Evolutionary conservation across 2,888 invertebrate genomes (phyloP), one percentile per base, ranked within the genome.

Genomic region (Diaprepes abbreviatus): DNA sequence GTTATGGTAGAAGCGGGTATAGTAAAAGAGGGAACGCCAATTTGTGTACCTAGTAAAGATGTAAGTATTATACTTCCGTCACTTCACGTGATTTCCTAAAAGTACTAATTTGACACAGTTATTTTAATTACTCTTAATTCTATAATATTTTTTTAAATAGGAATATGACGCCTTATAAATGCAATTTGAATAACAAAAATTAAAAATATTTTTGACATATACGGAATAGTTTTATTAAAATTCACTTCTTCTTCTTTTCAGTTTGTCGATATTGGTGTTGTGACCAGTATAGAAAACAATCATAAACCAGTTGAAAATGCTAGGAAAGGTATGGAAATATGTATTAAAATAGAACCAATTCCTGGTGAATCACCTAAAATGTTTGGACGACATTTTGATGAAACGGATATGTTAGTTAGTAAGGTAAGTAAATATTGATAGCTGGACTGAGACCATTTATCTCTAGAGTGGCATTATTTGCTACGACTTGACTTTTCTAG

Each of bases 281-380:
- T 99, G 74, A 94, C 96, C 50, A 97, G 97, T 67, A 93, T 99
- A 79, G 97, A 99, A 85, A 89, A 90, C 79, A 98, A 99, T 87
- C 97, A 99, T 87, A 99, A 98, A 84, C 86, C 92, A 57, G 92
- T 98, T 76, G 97, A 98, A 73, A 88, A 89, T n/a, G 99, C 98
- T 9, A 89, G 95, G 74, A 96, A 96, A 84, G 99, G 99, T 0
- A 93, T 94, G 85, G 96, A 96, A 85, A 95, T 97, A 36, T 97
- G 97, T 86, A 90, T 97, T 80, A 98, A 98, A 88, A 98, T 99
- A 76, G 98, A 98, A 79, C 94, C 97, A 24, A 91, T 95, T 54
- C 95, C 97, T 12, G 98, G 98, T n/a, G 98, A 99, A 85, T 92
- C 98, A 52, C 99, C 99, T 50, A 98, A 98, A 87, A 93, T 99